A percentile compares a stretch with the other conserved stretches of the same genome.
Conservation (phyloP, 2,797 vertebrate species). For the Hirundo rustica region DNA sequence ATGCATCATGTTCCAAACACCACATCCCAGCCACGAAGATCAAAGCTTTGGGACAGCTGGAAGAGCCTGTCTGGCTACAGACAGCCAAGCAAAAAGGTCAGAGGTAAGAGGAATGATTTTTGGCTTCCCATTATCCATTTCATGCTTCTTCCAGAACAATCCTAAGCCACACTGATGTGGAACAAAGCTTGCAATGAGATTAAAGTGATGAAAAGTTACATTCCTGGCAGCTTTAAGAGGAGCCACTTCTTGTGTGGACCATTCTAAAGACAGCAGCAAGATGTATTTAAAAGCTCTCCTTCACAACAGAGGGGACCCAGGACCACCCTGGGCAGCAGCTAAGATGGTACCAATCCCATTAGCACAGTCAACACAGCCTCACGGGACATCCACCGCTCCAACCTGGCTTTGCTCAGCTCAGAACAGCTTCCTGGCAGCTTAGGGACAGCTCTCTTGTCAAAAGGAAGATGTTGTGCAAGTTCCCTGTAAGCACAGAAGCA, state of each 20-base stretch:
- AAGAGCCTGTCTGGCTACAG: not conserved
- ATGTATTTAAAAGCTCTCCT: not conserved
- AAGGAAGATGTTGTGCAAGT: not conserved
- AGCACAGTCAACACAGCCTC: not conserved
- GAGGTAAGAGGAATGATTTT: not conserved
- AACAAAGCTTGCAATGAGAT: not conserved
- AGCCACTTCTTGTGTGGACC: not conserved
- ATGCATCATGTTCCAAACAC: not conserved
- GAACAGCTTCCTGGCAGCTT: not conserved
- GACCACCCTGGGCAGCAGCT: not conserved
- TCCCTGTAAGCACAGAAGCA: not conserved
- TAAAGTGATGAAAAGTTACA: not conserved
- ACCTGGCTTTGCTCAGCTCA: not conserved
- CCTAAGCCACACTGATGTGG: not conserved
- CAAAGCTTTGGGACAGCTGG: conserved; percentile 12
- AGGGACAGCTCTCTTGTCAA: not conserved
- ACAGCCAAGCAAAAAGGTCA: conserved; percentile 18
- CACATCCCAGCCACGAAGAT: not conserved
- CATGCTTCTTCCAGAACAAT: not conserved
- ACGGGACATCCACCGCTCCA: rapidly evolving
- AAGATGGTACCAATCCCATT: not conserved
- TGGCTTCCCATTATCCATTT: not conserved
- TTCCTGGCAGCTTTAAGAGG: not conserved
- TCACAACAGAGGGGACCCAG: not conserved
- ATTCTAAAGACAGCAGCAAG: not conserved